Evolutionary conservation across 2,797 vertebrate species (phyloP).

Genomic region (Acipenser ruthenus): DNA sequence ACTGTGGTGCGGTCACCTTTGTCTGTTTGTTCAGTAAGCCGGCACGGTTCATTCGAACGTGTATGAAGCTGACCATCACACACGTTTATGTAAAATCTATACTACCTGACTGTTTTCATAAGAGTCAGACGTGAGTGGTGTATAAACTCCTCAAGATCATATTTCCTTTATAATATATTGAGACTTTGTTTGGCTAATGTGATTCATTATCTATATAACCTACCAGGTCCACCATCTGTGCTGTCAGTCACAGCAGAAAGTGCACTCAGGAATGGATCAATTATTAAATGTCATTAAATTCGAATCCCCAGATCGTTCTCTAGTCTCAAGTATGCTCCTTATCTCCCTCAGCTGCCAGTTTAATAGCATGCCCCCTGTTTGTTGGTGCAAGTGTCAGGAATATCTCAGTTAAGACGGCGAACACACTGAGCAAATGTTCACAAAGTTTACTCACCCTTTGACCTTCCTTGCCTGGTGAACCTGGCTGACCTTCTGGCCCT

Average conservation of each 20-base stretch:
- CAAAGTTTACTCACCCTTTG: slow-evolving; percentile 85
- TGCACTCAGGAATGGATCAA: slow-evolving; percentile 36
- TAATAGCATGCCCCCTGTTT: not conserved
- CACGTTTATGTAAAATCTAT: not conserved
- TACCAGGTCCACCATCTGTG: slow-evolving; percentile 40
- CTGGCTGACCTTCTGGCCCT: slow-evolving; percentile 67
- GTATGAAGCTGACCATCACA: not conserved
- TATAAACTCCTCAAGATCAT: not conserved
- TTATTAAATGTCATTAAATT: slow-evolving; percentile 50
- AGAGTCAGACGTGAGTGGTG: not conserved
- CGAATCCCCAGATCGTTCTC: slow-evolving; percentile 28
- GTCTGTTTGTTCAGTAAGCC: slow-evolving; percentile 5
- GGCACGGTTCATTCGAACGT: not conserved
- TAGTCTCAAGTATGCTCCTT: not conserved
- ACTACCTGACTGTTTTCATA: not conserved
- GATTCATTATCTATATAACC: slow-evolving; percentile 4
- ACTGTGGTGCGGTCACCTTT: not conserved
- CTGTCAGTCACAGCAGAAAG: slow-evolving; percentile 48
- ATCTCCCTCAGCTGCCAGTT: not conserved
- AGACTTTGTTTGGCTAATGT: slow-evolving; percentile 14
- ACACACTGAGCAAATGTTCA: slow-evolving; percentile 30
- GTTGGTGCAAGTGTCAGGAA: not conserved
- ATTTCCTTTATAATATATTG: no score
- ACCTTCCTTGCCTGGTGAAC: slow-evolving; percentile 82
- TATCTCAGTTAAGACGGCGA: slow-evolving; percentile 19